A percentile compares a stretch with the other conserved stretches of the same genome.
These are phyloP conservation scores for Stomorhina lunata DNA, from an alignment of 2,888 invertebrate species.

Conservation along the genomic window DNA sequence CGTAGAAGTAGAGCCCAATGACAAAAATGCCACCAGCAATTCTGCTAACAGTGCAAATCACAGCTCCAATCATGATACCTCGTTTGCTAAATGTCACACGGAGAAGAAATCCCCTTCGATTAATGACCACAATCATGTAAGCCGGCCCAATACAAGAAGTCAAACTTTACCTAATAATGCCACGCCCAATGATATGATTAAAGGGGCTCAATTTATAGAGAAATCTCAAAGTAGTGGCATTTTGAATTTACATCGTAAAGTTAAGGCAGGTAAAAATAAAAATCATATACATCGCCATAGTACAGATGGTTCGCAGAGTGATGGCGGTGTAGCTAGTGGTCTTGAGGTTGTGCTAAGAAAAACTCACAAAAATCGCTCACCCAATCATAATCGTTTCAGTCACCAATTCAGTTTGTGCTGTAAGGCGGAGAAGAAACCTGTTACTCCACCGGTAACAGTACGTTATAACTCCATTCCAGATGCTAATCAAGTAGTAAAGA, in stretches of 20 bases:
- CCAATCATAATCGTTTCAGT: slow-evolving; percentile 78
- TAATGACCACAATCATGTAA: slow-evolving; percentile 62
- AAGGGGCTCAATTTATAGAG: slow-evolving; percentile 62
- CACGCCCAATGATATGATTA: slow-evolving; percentile 54
- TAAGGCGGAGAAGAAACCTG: slow-evolving; percentile 76
- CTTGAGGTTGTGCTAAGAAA: slow-evolving; percentile 72
- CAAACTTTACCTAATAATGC: slow-evolving; percentile 71
- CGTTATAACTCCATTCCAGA: slow-evolving; percentile 78
- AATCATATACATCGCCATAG: slow-evolving; percentile 73
- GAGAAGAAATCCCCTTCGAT: slow-evolving; percentile 65
- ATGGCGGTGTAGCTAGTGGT: slow-evolving; percentile 66
- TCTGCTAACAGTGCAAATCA: slow-evolving; percentile 3
- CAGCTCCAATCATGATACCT: slow-evolving; percentile 71
- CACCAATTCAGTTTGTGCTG: slow-evolving; percentile 79
- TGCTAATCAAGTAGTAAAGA: slow-evolving; percentile 67
- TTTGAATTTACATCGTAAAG: slow-evolving; percentile 74
- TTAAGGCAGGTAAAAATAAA: slow-evolving; percentile 73
- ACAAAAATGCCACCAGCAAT: slow-evolving; percentile 40
- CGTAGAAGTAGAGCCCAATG: slow-evolving; percentile 51
- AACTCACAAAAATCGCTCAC: slow-evolving; percentile 74
- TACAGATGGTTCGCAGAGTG: slow-evolving; percentile 75
- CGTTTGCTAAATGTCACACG: slow-evolving; percentile 78
- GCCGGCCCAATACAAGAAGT: slow-evolving; percentile 67
- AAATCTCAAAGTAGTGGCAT: slow-evolving; percentile 73
- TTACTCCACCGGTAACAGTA: slow-evolving; percentile 78